Evolutionary conservation across 1,140 invertebrate species (phyloP), one percentile per base, ranked within the genome.

Genomic region (Heterodera schachtii): DNA sequence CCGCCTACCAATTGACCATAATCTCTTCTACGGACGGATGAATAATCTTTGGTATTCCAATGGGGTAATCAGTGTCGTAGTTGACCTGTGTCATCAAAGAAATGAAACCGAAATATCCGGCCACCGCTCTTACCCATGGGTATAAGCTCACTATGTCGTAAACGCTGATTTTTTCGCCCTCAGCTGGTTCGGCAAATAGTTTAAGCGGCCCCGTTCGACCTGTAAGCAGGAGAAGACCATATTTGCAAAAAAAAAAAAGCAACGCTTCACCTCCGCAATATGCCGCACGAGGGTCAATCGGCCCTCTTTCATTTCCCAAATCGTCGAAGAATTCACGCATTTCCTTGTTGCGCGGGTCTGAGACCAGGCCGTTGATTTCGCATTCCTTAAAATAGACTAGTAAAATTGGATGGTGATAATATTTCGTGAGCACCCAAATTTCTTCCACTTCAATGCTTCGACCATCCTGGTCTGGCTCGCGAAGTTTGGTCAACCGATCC

Each of bases 181-280:
- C n/a, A 7, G n/a, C 67, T 19, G 41, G 41, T 69, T 69, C 41
- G 8, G 67, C 19, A 7, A 31, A 77, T 7, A 66, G 66, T 64
- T 44, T 77, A 9, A 67, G 7, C 31, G 75, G 75, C 1, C 46
- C 75, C 7, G 75, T 77, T 67, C 75, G 46, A 6, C 49, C 49
- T 52, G 49, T 8, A 9, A 46, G 0, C 31, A 31, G 31, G 31
- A 31, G 11, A 52, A 8, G 49, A 6, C 6, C 0, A 11, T 52
- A 11, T 52, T 11, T 52, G 49, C 11, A 52, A 52, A 8, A 11
- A 8, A 49, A 49, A 4, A 52, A 52, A 8, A 52, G 6, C 11
- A 31, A 31, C 49, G 6, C 6, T 52, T 52, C 6, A 52, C 49
- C 49, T 52, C 49, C 49, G 49, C 49, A 52, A 52, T 52, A 52